Conservation (phyloP, 2,113 vertebrate species). For the Scalopus aquaticus region DNA sequence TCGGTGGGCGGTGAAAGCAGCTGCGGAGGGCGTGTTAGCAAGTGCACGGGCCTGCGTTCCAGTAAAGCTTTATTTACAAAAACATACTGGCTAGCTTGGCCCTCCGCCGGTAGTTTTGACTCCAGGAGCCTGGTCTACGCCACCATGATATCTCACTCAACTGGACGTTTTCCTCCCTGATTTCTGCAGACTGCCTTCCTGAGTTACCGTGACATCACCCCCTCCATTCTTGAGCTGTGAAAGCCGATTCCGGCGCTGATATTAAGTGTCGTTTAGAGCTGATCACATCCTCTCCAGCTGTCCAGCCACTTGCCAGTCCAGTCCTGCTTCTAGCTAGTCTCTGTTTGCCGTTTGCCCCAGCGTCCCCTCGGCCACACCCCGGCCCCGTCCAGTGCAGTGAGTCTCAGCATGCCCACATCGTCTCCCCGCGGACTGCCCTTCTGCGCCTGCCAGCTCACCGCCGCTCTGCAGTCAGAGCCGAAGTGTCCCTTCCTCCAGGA, state of each 20-base stretch:
- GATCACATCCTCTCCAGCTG: background rate
- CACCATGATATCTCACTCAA: fast-evolving
- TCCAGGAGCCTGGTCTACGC: background rate
- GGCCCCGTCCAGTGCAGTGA: background rate
- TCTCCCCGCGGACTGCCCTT: background rate
- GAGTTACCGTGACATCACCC: background rate
- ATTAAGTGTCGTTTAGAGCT: background rate
- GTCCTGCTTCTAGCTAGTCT: background rate
- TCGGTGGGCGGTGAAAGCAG: background rate
- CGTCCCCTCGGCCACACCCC: background rate
- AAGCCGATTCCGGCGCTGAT: background rate
- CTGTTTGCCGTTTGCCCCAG: background rate
- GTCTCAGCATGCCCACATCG: no score
- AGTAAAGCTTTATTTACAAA: background rate
- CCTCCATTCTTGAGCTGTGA: background rate
- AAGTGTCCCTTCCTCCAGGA: background rate
- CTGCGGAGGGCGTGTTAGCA: background rate
- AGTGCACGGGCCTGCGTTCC: background rate
- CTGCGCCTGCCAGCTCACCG: background rate
- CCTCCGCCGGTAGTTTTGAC: background rate
- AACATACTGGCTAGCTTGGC: background rate
- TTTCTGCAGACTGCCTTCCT: background rate
- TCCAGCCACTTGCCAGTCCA: background rate
- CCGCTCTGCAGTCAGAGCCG: background rate
- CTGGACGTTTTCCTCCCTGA: background rate